Conservation (phyloP, 2,888 invertebrate genomes). For the Agrilus cyanescens region DNA sequence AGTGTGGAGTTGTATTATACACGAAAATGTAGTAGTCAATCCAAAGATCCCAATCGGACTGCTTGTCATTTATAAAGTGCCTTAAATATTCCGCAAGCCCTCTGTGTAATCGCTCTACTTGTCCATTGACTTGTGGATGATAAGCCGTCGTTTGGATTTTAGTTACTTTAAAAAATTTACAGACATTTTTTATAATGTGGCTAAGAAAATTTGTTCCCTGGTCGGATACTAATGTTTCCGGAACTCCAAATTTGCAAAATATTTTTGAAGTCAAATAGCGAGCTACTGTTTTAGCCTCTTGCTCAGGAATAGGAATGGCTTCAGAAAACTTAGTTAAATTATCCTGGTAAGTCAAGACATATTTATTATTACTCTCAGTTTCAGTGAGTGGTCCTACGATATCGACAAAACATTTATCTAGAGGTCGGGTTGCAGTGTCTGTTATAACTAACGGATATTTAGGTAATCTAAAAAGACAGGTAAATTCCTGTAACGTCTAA, state of each 20-base stretch:
- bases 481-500: too few relatives aligned
- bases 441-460: conserved; percentile 25
- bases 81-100: conserved; percentile 21
- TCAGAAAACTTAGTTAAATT: conserved; percentile 21
- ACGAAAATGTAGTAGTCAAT: conserved; percentile 18
- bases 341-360: conserved; percentile 21
- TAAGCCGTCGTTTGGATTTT: conserved; percentile 21
- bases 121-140: conserved; percentile 21
- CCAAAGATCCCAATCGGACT: conserved; percentile 23
- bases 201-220: conserved; percentile 13
- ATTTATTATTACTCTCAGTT: conserved; percentile 18
- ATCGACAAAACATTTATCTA: too few relatives aligned
- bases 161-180: conserved; percentile 20
- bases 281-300: conserved; percentile 21
- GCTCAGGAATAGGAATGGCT: conserved; percentile 19
- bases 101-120: conserved; percentile 22
- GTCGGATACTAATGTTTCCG: conserved; percentile 7
- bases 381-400: neutral
- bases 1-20: conserved; percentile 21
- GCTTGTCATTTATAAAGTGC: conserved; percentile 17
- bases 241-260: too few relatives aligned
- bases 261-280: conserved; percentile 12
- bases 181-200: conserved; percentile 17
- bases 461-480: too few relatives aligned
- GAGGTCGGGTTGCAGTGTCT: conserved; percentile 19